These are phyloP conservation scores for Tetragonula clypearis DNA, from an alignment of 1,140 invertebrate species.

Conservation along the genomic window DNA sequence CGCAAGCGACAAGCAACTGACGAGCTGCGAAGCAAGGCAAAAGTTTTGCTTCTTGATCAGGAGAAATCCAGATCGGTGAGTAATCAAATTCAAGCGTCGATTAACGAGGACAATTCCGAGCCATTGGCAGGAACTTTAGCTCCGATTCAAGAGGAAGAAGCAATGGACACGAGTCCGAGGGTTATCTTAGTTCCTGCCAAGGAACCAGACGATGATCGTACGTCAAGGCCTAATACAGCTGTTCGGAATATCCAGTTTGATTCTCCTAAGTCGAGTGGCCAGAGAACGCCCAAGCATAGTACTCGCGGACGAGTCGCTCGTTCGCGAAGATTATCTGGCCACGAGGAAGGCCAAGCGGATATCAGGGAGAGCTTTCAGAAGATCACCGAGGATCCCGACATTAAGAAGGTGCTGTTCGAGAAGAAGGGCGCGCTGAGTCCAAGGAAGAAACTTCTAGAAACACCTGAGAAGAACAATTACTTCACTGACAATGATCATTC, in stretches of 20 bases:
- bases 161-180: conserved; percentile 27
- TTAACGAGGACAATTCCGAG: conserved; percentile 8
- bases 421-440: conserved; percentile 77
- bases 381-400: conserved; percentile 60
- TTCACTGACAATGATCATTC: not conserved
- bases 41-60: conserved; percentile 84
- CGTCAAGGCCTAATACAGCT: conserved; percentile 63
- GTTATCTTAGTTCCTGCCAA: conserved; percentile 22
- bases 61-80: conserved; percentile 61
- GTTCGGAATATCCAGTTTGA: conserved; percentile 76
- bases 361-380: conserved; percentile 78
- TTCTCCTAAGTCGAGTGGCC: conserved; percentile 57
- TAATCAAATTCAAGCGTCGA: conserved; percentile 18
- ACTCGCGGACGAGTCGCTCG: conserved; percentile 42
- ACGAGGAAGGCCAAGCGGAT: conserved; percentile 71
- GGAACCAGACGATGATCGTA: not conserved
- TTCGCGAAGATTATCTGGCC: conserved; percentile 50
- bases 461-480: conserved; percentile 57
- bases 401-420: conserved; percentile 75
- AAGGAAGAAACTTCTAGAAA: conserved; percentile 68
- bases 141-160: conserved; percentile 40
- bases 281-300: conserved; percentile 55
- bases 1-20: conserved; percentile 87
- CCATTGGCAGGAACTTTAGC: not conserved
- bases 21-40: conserved; percentile 83